Evolutionary conservation across 2,113 vertebrate species (phyloP).

Genomic region (Cinclus mexicanus): DNA sequence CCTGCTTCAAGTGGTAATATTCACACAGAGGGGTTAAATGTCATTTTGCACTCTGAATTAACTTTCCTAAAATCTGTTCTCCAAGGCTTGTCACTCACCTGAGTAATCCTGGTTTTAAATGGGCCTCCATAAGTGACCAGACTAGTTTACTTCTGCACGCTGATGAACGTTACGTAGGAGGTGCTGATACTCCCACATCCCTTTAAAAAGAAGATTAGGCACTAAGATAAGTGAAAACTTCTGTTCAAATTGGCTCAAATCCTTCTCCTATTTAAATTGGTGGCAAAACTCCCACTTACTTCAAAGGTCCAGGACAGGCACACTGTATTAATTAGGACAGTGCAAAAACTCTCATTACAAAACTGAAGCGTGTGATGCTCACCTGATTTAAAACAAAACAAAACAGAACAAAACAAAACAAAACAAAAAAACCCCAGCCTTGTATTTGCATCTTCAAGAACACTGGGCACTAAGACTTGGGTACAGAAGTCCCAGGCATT

Average conservation of each 20-base stretch:
- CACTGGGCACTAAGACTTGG: background rate
- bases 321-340: constrained; percentile 64
- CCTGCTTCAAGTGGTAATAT: background rate
- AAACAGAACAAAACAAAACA: background rate
- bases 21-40: constrained; percentile 52
- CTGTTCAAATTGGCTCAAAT: constrained; percentile 71
- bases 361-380: constrained; percentile 19
- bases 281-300: constrained; percentile 69
- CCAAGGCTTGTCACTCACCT: constrained; percentile 58
- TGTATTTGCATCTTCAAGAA: background rate
- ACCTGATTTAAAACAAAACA: constrained; percentile 56
- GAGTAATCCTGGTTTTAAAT: constrained; percentile 50
- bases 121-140: constrained; percentile 51
- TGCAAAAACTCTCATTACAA: constrained; percentile 49
- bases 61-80: constrained; percentile 53
- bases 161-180: constrained; percentile 65
- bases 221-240: constrained; percentile 69
- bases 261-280: constrained; percentile 64
- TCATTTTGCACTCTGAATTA: constrained; percentile 33
- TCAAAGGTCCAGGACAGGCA: constrained; percentile 64
- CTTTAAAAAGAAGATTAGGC: constrained; percentile 68
- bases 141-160: constrained; percentile 55
- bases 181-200: constrained; percentile 68
- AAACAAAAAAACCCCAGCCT: background rate
- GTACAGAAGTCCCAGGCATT: background rate